Conservation (phyloP, 2,113 vertebrate species). For the Cricetomys ansorgei region DNA sequence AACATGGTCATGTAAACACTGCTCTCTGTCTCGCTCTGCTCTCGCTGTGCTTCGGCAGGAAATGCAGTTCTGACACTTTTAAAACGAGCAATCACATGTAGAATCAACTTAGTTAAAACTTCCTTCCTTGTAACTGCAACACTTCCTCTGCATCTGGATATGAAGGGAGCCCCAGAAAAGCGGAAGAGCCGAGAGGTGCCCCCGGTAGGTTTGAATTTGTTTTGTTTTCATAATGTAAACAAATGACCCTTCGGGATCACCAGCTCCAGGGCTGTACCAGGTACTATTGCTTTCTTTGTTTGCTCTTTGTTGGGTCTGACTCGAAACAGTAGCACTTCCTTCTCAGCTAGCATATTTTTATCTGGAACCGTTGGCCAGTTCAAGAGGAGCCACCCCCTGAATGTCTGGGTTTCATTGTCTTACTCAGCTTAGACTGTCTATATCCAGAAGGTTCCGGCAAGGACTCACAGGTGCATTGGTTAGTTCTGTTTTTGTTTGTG, state of each 20-base stretch:
- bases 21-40: not conserved
- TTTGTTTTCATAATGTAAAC: constrained; percentile 83
- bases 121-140: constrained; percentile 91
- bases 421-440: constrained; percentile 23
- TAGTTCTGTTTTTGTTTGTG: constrained; percentile 65
- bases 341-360: constrained; percentile 66
- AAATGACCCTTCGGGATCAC: constrained; percentile 86
- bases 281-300: constrained; percentile 85
- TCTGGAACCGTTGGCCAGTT: constrained; percentile 27
- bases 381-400: not conserved
- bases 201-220: constrained; percentile 72
- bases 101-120: constrained; percentile 90
- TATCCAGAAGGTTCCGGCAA: constrained; percentile 52
- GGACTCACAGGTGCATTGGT: constrained; percentile 68
- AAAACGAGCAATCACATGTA: constrained; percentile 87
- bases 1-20: not conserved
- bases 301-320: constrained; percentile 49
- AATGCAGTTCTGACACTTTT: constrained; percentile 87
- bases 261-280: constrained; percentile 79
- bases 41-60: constrained; percentile 84
- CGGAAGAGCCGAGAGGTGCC: constrained; percentile 83
- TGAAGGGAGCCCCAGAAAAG: constrained; percentile 85
- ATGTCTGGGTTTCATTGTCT: constrained; percentile 42
- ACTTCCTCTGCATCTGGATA: constrained; percentile 90
- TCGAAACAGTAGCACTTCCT: constrained; percentile 64